Base-by-base conservation (phyloP, 1,140 invertebrate species). In the Eupristina koningsbergeri region DNA sequence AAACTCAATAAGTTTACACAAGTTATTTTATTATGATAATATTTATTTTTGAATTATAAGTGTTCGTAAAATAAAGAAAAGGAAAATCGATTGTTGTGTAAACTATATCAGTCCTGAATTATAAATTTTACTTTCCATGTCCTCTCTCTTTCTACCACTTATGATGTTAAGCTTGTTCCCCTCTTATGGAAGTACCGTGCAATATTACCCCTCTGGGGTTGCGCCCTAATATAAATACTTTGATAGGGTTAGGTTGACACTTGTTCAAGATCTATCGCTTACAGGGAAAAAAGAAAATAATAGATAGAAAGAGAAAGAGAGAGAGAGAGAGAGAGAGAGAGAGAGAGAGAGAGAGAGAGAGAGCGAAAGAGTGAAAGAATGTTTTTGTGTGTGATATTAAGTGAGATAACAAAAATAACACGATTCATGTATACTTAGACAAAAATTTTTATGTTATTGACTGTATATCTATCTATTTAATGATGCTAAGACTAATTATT, bases 141-240 rank as follows among this genome's bases (percentile, higher is more conserved):
- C 78, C 13, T 13, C 45, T 64, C 73, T 39, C 34, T 69, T 39
- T 41, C 71, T 41, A 34, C 36, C 17, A 41, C 15, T 17, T 74
- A 9, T 22, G 26, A 41, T 73, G 69, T 47, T 74, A 13, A 36
- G 26, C 71, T 26, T 58, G 26, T 47, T 17, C 61, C 81, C 76
- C 47, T 50, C 31, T 5, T 50, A 19, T n/a, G 15, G 13, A 75
- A 17, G 26, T 53, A 17, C n/a, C 34, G 53, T 36, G n/a, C 58
- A 36, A 29, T 31, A 26, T 11, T 88, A 85, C 89, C 89, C 88
- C 88, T 89, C 86, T 87, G 77, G 77, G 85, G 89, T 87, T 88
- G 88, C 89, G 86, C 90, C 91, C 91, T 92, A 91, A 92, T 92
- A 92, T 92, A 92, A 92, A 92, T 92, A 92, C 89, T 91, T 92